A percentile compares a stretch with the other conserved stretches of the same genome.
phyloP scores from a whole-genome alignment of 1,140 invertebrate genomes.

The Lethocerus indicus region DNA sequence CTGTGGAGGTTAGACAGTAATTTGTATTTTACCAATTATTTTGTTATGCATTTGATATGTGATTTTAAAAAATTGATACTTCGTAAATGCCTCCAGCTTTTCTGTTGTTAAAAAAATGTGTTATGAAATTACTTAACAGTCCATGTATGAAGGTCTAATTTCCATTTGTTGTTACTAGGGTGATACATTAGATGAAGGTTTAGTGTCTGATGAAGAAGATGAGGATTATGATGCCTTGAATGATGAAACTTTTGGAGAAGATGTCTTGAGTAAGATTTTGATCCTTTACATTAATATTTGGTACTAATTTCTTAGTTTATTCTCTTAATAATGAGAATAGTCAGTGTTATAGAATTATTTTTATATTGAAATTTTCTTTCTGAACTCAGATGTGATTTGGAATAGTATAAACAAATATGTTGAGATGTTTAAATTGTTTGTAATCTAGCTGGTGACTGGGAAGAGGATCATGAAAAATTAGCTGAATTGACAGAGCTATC shows the following conservation, averaged over 20 bases:
- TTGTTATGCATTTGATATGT: no score
- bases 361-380: neutral
- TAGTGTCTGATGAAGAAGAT: slow-evolving; percentile 39
- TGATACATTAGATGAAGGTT: slow-evolving; percentile 29
- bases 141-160: no score
- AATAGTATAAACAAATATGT: neutral
- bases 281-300: neutral
- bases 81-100: no score
- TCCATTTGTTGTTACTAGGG: no score
- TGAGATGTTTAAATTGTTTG: neutral
- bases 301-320: neutral
- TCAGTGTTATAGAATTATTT: neutral
- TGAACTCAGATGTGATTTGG: neutral
- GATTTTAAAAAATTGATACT: no score
- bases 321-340: neutral
- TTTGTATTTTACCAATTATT: no score
- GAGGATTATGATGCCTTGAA: slow-evolving; percentile 79
- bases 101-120: no score
- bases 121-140: no score
- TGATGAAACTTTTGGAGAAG: slow-evolving; percentile 74
- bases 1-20: no score
- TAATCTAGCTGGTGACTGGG: slow-evolving; percentile 45
- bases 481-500: slow-evolving; percentile 37
- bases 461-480: slow-evolving; percentile 47
- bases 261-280: slow-evolving; percentile 25